These are phyloP conservation scores for Plutella xylostella DNA, from an alignment of 2,888 invertebrate genomes.

Conservation along the genomic window DNA sequence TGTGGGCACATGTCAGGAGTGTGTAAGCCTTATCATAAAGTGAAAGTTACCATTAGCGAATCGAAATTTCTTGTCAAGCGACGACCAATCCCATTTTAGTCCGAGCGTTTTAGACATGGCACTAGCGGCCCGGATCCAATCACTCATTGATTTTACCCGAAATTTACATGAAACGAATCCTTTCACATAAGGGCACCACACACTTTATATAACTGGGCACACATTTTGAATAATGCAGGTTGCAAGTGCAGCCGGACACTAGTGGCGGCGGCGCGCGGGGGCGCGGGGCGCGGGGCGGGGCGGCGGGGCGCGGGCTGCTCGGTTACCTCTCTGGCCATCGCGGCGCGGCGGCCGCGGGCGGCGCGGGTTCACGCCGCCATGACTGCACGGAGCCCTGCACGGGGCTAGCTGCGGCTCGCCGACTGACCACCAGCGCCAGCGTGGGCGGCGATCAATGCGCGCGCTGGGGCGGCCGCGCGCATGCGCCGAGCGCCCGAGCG, in stretches of 20 bases:
- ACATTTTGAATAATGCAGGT: constrained; percentile 40
- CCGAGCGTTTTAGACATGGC: not conserved
- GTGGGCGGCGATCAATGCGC: constrained; percentile 38
- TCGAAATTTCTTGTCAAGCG: too few relatives aligned
- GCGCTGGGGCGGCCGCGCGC: constrained; percentile 40
- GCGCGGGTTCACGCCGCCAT: constrained; percentile 69
- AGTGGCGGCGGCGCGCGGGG: constrained; percentile 38
- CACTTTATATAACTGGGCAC: constrained; percentile 20
- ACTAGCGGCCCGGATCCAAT: not conserved
- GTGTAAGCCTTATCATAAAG: too few relatives aligned
- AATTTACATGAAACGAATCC: not conserved
- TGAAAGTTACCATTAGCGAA: too few relatives aligned
- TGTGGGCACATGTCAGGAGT: too few relatives aligned
- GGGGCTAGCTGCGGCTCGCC: constrained; percentile 59
- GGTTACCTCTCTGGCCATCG: constrained; percentile 77
- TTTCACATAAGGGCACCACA: not conserved
- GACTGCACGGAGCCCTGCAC: constrained; percentile 44
- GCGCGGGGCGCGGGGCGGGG: constrained; percentile 25
- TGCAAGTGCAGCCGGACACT: constrained; percentile 55
- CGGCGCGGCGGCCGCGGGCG: constrained; percentile 75
- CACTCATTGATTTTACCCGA: not conserved
- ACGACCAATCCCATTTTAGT: too few relatives aligned
- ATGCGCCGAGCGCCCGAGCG: constrained; percentile 34
- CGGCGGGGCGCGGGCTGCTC: constrained; percentile 6
- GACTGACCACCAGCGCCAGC: constrained; percentile 30